Percentiles rank a stretch among this genome's conserved stretches.
These are phyloP conservation scores for Trypoxylus dichotomus DNA, from an alignment of 1,140 invertebrate genomes.

Conservation along the genomic window DNA sequence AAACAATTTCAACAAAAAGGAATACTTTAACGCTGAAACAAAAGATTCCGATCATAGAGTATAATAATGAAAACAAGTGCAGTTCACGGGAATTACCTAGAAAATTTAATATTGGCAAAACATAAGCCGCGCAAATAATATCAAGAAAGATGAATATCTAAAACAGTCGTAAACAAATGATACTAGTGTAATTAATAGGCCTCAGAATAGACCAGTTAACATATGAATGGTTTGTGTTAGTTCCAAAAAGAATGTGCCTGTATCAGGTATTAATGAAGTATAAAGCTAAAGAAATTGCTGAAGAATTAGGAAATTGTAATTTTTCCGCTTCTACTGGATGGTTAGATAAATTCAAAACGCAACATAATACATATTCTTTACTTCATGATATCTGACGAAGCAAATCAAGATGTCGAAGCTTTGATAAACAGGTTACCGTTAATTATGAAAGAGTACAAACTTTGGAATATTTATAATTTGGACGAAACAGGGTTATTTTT, in stretches of 20 bases:
- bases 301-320: not conserved
- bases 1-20: too few species aligned
- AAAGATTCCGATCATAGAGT: too few species aligned
- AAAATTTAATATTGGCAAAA: not conserved
- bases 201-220: not conserved
- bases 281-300: not conserved
- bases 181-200: not conserved
- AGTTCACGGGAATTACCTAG: not conserved
- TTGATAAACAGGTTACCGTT: not conserved
- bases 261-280: too few species aligned
- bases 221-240: not conserved
- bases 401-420: not conserved
- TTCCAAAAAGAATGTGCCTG: too few species aligned
- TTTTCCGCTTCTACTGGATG: not conserved
- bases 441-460: not conserved
- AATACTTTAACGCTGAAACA: too few species aligned
- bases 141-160: not conserved
- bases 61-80: not conserved
- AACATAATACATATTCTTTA: not conserved
- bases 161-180: not conserved
- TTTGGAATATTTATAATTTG: not conserved
- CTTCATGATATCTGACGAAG: not conserved
- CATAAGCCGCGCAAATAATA: not conserved
- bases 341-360: not conserved
- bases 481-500: conserved; percentile 23